These are phyloP conservation scores for Melanerpes formicivorus DNA, from an alignment of 2,113 vertebrate species.

Conservation along the genomic window DNA sequence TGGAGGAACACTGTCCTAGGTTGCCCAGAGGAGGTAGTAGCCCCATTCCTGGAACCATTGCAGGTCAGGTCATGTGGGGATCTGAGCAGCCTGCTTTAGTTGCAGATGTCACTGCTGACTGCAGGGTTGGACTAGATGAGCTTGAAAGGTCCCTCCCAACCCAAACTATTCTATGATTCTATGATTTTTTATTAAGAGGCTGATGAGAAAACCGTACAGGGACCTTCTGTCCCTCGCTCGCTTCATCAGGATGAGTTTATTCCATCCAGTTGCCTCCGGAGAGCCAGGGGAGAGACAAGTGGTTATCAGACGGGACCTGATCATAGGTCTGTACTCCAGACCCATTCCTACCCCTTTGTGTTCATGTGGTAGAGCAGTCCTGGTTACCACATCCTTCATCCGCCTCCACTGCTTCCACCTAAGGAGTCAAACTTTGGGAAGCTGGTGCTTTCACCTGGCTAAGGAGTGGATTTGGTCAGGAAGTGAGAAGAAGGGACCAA, in stretches of 20 bases:
- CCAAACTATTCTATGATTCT: neutral
- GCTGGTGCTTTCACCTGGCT: neutral
- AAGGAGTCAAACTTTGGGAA: neutral
- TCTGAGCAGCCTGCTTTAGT: neutral
- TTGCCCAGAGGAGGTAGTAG: neutral
- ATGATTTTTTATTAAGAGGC: neutral
- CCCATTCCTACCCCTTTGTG: neutral
- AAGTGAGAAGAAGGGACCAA: neutral
- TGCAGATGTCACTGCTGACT: neutral
- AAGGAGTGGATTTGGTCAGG: neutral
- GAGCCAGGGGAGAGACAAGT: neutral
- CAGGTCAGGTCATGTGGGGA: neutral
- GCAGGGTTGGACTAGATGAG: neutral
- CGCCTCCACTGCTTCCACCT: neutral
- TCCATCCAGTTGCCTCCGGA: neutral
- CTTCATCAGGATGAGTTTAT: neutral
- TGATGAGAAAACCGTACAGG: neutral
- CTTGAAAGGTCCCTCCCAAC: neutral
- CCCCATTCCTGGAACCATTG: neutral
- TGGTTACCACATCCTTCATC: neutral
- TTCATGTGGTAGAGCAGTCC: neutral
- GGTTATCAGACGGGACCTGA: accelerated
- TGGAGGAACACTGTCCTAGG: neutral
- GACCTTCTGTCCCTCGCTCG: neutral
- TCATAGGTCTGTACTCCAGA: accelerated